Evolutionary conservation across 2,888 invertebrate genomes (phyloP).

Genomic region (Nudaria mundana): DNA sequence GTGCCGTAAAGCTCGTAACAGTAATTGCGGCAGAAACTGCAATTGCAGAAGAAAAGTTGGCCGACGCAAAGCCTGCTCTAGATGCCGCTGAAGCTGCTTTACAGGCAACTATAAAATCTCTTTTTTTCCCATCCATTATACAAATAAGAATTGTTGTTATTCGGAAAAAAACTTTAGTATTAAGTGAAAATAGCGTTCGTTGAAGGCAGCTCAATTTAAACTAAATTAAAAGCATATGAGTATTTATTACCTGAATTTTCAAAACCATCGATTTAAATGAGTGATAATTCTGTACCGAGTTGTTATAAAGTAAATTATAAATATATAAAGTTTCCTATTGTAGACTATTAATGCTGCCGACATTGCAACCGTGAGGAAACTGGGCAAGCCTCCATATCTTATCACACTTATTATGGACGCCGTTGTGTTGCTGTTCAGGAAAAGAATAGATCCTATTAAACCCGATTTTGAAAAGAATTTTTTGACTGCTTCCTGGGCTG

Average conservation of each 20-base stretch:
- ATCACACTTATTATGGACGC: constrained; percentile 96
- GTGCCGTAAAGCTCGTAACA: constrained; percentile 89
- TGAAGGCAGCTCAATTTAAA: too few relatives aligned
- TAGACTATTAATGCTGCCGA: constrained; percentile 94
- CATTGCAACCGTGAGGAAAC: constrained; percentile 93
- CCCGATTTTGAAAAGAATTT: constrained; percentile 88
- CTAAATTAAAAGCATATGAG: too few relatives aligned
- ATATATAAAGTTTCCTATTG: constrained; percentile 9
- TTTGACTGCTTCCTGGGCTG: constrained; percentile 89
- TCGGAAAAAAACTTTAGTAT: too few relatives aligned
- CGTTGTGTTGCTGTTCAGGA: constrained; percentile 90
- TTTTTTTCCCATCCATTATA: too few relatives aligned
- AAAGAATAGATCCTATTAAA: constrained; percentile 85
- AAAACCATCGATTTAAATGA: too few relatives aligned
- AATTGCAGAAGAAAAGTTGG: constrained; percentile 89
- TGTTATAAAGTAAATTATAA: too few relatives aligned
- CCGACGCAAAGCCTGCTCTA: constrained; percentile 91
- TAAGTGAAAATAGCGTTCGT: too few relatives aligned
- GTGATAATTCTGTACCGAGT: too few relatives aligned
- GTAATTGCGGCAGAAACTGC: constrained; percentile 90
- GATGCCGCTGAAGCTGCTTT: constrained; percentile 93
- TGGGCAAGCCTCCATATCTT: constrained; percentile 94
- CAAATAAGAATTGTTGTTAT: too few relatives aligned
- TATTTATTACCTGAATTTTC: too few relatives aligned
- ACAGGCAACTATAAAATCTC: constrained; percentile 79